Evolutionary conservation across 2,888 invertebrate genomes (phyloP), one percentile per base, ranked within the genome.

Genomic region (Antitype chi): DNA sequence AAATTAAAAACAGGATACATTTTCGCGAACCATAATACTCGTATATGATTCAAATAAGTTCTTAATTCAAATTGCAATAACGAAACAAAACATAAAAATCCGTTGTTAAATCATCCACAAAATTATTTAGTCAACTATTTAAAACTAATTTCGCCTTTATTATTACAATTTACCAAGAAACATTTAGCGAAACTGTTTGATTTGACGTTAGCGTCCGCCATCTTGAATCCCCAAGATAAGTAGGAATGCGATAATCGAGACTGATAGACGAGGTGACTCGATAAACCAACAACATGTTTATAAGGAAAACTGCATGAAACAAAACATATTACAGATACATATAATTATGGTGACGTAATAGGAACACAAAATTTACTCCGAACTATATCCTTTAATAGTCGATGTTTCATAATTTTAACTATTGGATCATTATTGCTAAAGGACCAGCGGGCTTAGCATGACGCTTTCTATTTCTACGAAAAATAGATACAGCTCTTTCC

Each of bases 241-340:
- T 53, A 25, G 63, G 57, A 60, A 74, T 62, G 74, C 67, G 86
- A 85, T 88, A 79, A 87, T 87, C 88, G 70, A 47, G 73, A 32
- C 68, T 69, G 88, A 87, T 86, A 87, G 72, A 23, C 32, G 80
- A 84, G 88, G 80, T 84, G 88, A 82, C 76, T 70, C 70, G 86
- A 88, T 87, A 86, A 88, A 85, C 79, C 62, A 67, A 25, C 71
- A 73, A 85, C 80, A 70, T 87, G 87, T 88, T 86, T 86, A 68
- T 69, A n/a, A 76, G 75, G 82, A 77, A 84, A 86, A 86, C 59
- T 78, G 53, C 53, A 68, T 47, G 38, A 64, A 62, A 79, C 70
- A 71, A 68, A 73, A 63, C 55, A 76, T 63, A 28, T 63, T 63
- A 64, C 25, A 64, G 23, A 15, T 63, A 63, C 59, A 72, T 59